These are phyloP conservation scores for Mesitornis unicolor DNA, from an alignment of 2,113 vertebrate genomes.

Conservation along the genomic window DNA sequence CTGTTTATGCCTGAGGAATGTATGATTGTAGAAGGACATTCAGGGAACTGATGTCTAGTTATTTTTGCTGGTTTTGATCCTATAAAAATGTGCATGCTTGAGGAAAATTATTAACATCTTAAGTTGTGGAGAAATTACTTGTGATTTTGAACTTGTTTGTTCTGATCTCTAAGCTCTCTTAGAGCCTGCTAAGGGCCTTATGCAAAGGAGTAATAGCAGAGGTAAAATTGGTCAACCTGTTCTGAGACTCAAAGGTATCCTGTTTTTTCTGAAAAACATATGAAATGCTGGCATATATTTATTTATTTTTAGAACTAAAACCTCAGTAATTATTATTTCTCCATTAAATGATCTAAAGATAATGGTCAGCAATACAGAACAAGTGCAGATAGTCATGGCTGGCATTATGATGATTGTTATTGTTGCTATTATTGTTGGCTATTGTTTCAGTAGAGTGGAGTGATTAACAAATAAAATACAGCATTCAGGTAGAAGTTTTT, in stretches of 20 bases:
- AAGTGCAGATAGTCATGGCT: neutral
- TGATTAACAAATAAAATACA: neutral
- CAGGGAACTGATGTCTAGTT: neutral
- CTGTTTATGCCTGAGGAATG: neutral
- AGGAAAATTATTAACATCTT: neutral
- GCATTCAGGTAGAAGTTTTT: neutral
- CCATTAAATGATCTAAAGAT: neutral
- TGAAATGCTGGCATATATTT: neutral
- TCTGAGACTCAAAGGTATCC: neutral
- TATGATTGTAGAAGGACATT: neutral
- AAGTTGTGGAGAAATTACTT: neutral
- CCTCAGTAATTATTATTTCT: neutral
- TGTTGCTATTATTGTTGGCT: neutral
- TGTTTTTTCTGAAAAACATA: neutral
- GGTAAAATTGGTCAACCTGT: neutral
- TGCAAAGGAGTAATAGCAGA: neutral
- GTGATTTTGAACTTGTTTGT: neutral
- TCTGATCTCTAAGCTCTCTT: neutral
- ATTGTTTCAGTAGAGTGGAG: neutral
- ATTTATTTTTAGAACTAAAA: neutral
- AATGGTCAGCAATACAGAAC: neutral
- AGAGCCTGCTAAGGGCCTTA: neutral
- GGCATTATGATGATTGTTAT: neutral
- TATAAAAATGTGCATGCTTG: neutral
- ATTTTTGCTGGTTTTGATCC: neutral